Evolutionary conservation across 2,797 vertebrate genomes (phyloP).

Genomic region (Aldrovandia affinis): DNA sequence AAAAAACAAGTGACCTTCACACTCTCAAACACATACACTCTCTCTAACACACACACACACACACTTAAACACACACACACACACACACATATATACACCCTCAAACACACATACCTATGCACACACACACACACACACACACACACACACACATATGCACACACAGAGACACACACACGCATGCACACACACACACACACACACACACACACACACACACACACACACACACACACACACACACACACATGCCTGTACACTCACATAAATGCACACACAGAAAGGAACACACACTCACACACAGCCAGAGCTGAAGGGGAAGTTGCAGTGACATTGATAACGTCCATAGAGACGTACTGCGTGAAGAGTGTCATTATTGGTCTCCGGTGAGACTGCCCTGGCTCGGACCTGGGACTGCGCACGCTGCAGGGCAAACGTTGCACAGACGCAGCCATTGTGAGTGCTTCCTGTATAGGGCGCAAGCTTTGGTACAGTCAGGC

Average conservation of each 20-base stretch:
- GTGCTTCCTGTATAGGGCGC: slow-evolving; percentile 45
- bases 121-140: slow-evolving; percentile 11
- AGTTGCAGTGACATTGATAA: slow-evolving; percentile 36
- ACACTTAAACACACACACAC: background rate
- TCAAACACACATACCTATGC: background rate
- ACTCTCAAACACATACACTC: background rate
- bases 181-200: slow-evolving; percentile 21
- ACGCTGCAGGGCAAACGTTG: slow-evolving; percentile 30
- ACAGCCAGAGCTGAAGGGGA: slow-evolving; percentile 25
- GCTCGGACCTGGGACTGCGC: slow-evolving; percentile 26
- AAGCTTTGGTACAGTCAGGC: slow-evolving; percentile 62
- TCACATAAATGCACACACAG: background rate
- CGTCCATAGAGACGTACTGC: slow-evolving; percentile 27
- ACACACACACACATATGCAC: background rate
- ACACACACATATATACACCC: background rate
- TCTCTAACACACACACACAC: background rate
- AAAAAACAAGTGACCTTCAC: background rate
- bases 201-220: slow-evolving; percentile 17
- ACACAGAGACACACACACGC: background rate
- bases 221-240: slow-evolving; percentile 5
- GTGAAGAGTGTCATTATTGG: slow-evolving; percentile 22
- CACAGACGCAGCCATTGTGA: slow-evolving; percentile 29
- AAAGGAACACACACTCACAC: slow-evolving; percentile 21
- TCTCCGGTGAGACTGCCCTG: slow-evolving; percentile 23
- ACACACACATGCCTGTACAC: slow-evolving; percentile 10